Conservation (phyloP, 2,797 vertebrate genomes). For the Cyprinella venusta region DNA sequence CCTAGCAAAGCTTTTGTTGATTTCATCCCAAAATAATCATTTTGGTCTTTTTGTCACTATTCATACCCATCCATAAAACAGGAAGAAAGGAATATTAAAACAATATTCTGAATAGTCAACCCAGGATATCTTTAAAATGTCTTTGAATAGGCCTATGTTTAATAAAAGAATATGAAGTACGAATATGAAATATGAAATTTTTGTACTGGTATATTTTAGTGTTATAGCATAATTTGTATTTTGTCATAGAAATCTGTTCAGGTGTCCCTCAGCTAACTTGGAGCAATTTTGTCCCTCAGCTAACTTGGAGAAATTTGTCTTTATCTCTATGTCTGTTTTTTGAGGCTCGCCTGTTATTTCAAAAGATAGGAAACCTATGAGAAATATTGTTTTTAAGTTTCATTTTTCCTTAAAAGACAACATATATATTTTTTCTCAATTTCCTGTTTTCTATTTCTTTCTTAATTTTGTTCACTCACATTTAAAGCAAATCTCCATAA, state of each 20-base stretch:
- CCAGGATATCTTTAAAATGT: neutral
- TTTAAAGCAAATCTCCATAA: constrained; percentile 61
- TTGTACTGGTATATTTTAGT: neutral
- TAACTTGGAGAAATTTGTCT: too few species aligned
- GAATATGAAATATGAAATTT: neutral
- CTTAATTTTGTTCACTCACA: neutral
- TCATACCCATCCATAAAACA: neutral
- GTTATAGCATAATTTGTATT: neutral
- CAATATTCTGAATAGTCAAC: neutral
- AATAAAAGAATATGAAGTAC: neutral
- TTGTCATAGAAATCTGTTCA: neutral
- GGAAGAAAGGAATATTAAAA: neutral
- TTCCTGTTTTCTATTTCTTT: neutral
- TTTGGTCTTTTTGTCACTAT: neutral
- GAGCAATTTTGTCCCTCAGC: too few species aligned
- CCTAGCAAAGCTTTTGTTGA: neutral
- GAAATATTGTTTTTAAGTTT: neutral
- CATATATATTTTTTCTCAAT: neutral
- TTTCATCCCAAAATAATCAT: neutral
- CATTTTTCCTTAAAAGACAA: neutral
- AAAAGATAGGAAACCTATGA: neutral
- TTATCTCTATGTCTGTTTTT: neutral
- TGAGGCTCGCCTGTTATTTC: neutral
- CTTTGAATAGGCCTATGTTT: neutral
- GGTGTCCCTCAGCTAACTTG: neutral